Percentiles rank a stretch among this genome's conserved stretches.
These are phyloP conservation scores for Heliconius charithonia DNA, from an alignment of 2,888 invertebrate genomes.

Conservation along the genomic window DNA sequence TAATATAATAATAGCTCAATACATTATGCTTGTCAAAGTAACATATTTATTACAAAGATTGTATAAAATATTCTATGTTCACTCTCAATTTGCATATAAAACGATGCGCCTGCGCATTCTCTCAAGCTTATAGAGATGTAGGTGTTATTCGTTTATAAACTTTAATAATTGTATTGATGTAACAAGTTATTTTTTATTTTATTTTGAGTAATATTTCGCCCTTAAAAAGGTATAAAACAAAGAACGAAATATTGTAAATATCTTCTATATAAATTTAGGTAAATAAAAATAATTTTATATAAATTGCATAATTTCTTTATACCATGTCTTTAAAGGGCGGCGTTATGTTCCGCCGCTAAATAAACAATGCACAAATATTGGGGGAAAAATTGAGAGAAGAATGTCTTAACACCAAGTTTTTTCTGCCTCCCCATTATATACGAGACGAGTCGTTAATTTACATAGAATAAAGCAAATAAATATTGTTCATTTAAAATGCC, in stretches of 20 bases:
- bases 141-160: neutral
- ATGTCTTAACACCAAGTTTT: no score
- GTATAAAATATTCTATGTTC: slow-evolving; percentile 22
- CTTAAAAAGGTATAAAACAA: neutral
- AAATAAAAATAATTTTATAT: no score
- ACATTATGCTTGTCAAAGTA: neutral
- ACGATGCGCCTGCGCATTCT: slow-evolving; percentile 21
- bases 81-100: slow-evolving; percentile 33
- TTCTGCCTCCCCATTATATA: no score
- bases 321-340: no score
- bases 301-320: no score
- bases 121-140: neutral
- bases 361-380: no score
- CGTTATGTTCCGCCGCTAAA: no score
- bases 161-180: neutral
- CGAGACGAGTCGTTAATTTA: no score
- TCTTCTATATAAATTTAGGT: no score
- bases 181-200: neutral
- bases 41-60: slow-evolving; percentile 2
- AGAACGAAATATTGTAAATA: neutral
- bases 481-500: neutral
- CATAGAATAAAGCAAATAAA: no score
- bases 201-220: neutral
- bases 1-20: neutral
- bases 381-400: no score